Evolutionary conservation across 2,797 vertebrate genomes (phyloP), one percentile per base, ranked within the genome.

Genomic region (Pithecia hirsuta): DNA sequence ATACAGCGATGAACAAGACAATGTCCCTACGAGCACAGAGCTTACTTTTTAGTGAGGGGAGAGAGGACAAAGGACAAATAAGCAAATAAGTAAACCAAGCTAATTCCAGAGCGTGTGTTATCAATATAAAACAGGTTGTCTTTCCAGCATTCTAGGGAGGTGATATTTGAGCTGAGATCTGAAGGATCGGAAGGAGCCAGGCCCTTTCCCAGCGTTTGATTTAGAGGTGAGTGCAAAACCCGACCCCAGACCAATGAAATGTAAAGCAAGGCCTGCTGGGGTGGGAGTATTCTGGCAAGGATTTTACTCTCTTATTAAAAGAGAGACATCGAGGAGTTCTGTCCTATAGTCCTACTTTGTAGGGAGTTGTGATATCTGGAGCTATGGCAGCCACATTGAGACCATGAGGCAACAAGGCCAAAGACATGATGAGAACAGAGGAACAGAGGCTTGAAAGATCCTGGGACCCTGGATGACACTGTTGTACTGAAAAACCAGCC

Each of bases 351-450:
- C 22, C 33, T 44, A 30, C 30, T 93, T 64, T 79, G 48, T 50
- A 82, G 13, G 22, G 22, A 28, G 33, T 48, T 55, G 74, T 76
- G 75, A 89, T 93, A 22, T 83, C 39, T 78, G 44, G 94, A 74
- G 79, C 55, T 26, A 22, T 39, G 74, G 95, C 79, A 95, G 93
- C 89, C 57, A 89, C 19, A 9, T 5, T 94, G 74, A 91, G 84
- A n/a, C 6, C 14, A 67, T 2, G 74, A 97, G 76, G 67, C 22
- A 82, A 61, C 26, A 61, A 74, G 26, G 46, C 4, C 30, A 55
- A 88, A 92, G 84, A 79, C 26, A 48, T 1, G 55, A n/a, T 30
- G 22, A 76, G 14, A 48, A 39, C 64, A 88, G 92, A 85, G 48
- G 48, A 33, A 39, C 13, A 46, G 36, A 55, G 24, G 36, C 33